Percentiles rank a stretch among this genome's conserved stretches.
Evolutionary conservation across 2,888 invertebrate genomes (phyloP).

Genomic region (Emmelina monodactyla): DNA sequence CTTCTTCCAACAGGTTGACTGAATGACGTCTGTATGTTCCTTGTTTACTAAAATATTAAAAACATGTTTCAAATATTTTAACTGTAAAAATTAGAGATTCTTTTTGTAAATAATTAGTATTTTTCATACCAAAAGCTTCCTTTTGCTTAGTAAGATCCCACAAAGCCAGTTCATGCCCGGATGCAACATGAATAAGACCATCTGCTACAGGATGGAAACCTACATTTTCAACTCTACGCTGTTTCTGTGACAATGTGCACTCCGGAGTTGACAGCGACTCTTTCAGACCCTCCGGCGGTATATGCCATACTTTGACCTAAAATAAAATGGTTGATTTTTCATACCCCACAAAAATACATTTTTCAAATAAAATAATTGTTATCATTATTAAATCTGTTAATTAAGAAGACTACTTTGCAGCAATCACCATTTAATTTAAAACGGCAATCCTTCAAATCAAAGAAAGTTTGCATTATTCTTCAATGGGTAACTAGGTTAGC

Average conservation of each 20-base stretch:
- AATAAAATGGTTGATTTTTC: too few relatives aligned
- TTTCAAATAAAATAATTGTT: too few relatives aligned
- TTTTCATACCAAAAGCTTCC: constrained; percentile 73
- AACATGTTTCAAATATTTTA: constrained; percentile 3
- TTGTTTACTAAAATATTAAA: constrained; percentile 57
- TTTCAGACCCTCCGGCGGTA: constrained; percentile 81
- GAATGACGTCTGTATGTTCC: constrained; percentile 86
- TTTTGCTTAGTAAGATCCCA: constrained; percentile 88
- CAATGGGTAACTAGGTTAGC: too few relatives aligned
- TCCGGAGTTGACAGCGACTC: constrained; percentile 80
- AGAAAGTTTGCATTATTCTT: too few relatives aligned
- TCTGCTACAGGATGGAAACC: constrained; percentile 93
- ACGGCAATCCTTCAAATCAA: too few relatives aligned
- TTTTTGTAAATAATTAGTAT: too few relatives aligned
- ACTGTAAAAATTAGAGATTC: too few relatives aligned
- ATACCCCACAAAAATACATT: too few relatives aligned
- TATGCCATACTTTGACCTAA: constrained; percentile 89
- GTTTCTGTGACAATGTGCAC: constrained; percentile 82
- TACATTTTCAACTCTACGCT: constrained; percentile 86
- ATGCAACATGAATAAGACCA: constrained; percentile 86
- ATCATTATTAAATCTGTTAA: too few relatives aligned
- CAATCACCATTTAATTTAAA: too few relatives aligned
- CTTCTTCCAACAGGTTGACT: constrained; percentile 89
- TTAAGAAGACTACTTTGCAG: too few relatives aligned
- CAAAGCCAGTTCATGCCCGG: constrained; percentile 80